Percentiles rank a stretch among this genome's conserved stretches.
Evolutionary conservation across 2,797 vertebrate species (phyloP).

Genomic region (Sarcophilus harrisii): DNA sequence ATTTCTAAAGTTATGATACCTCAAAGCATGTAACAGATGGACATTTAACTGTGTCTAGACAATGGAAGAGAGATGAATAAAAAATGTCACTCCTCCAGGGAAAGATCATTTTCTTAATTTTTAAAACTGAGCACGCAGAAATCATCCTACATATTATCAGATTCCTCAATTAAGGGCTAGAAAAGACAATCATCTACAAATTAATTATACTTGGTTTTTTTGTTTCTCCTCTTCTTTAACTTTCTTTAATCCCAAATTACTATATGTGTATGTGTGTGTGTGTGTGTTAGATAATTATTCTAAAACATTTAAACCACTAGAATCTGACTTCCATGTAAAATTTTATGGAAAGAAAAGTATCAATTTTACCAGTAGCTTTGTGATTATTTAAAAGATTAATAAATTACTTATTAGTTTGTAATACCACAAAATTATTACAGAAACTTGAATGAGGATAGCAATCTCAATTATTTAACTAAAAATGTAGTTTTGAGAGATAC

Average conservation of each 20-base stretch:
- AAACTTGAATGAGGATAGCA: not conserved
- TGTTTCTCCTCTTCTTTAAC: not conserved
- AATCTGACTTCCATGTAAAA: not conserved
- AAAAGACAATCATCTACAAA: not conserved
- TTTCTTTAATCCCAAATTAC: not conserved
- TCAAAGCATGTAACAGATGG: not conserved
- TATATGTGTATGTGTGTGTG: too few species aligned
- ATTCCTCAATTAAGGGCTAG: not conserved
- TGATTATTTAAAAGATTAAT: not conserved
- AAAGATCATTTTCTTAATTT: not conserved
- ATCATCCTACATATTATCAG: not conserved
- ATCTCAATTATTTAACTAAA: not conserved
- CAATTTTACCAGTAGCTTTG: not conserved
- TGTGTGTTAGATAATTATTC: not conserved
- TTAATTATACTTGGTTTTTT: rapidly evolving
- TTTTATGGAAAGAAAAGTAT: not conserved
- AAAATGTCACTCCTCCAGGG: not conserved
- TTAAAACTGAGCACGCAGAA: not conserved
- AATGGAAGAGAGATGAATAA: not conserved
- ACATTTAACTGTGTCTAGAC: not conserved
- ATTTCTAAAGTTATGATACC: not conserved
- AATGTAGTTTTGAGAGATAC: not conserved
- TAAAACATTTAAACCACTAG: rapidly evolving
- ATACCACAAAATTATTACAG: not conserved
- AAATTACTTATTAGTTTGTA: not conserved